Percentiles rank a stretch among this genome's conserved stretches.
phyloP scores from a whole-genome alignment of 2,113 vertebrate species.

The Gymnocephalus cernua region DNA sequence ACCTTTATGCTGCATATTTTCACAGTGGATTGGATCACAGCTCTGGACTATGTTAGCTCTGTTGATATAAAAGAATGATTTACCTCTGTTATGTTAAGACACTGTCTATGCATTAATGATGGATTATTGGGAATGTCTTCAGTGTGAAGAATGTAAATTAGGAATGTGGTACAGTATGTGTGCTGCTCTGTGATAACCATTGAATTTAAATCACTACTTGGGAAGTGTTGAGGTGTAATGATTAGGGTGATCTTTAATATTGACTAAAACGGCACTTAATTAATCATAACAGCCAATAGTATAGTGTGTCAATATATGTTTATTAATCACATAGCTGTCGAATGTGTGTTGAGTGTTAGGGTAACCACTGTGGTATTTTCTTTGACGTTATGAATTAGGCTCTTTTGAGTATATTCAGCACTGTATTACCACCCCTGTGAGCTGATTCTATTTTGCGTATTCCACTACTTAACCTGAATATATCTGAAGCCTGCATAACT shows the following conservation, averaged over 20 bases:
- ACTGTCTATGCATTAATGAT: conserved; percentile 1
- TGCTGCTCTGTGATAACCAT: not conserved
- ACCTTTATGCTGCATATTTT: conserved; percentile 41
- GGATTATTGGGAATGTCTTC: not conserved
- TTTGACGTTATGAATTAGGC: not conserved
- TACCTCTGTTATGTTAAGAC: not conserved
- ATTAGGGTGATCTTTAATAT: conserved; percentile 9
- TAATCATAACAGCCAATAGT: not conserved
- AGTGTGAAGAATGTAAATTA: conserved; percentile 8
- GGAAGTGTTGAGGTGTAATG: not conserved
- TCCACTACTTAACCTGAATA: conserved; percentile 12
- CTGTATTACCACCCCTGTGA: conserved; percentile 37
- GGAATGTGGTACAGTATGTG: not conserved
- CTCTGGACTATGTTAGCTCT: not conserved
- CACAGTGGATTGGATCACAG: not conserved
- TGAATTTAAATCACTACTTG: conserved; percentile 39
- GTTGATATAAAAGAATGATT: conserved; percentile 7
- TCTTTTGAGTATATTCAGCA: conserved; percentile 16
- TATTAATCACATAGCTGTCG: not conserved
- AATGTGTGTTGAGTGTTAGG: not conserved
- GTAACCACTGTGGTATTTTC: not conserved
- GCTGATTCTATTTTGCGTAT: conserved; percentile 20
- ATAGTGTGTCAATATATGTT: not conserved
- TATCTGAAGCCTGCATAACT: conserved; percentile 35
- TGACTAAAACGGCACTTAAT: conserved; percentile 19